phyloP scores from a whole-genome alignment of 2,113 vertebrate genomes.

The Sebastes fasciatus region DNA sequence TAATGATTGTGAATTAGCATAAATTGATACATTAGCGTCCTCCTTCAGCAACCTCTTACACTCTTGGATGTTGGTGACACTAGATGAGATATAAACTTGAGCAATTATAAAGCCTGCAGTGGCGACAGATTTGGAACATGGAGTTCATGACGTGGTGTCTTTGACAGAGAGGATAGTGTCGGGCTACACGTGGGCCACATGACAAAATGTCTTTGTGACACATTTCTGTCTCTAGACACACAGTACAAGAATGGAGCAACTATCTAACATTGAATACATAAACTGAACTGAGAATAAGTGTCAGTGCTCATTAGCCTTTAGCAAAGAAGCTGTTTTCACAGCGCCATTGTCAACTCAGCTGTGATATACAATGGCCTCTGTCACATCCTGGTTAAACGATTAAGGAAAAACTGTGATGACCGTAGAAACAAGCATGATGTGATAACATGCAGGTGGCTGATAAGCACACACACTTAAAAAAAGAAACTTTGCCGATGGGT shows the following conservation, averaged over 20 bases:
- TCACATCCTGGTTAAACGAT: neutral
- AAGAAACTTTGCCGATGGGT: no score
- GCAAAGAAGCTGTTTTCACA: neutral
- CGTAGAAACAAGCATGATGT: neutral
- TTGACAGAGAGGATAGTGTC: no score
- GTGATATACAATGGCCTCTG: neutral
- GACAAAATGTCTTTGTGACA: neutral
- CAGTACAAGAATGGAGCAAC: neutral
- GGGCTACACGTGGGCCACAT: neutral
- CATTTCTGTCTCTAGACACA: neutral
- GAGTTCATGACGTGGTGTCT: no score
- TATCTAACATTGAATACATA: neutral
- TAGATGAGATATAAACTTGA: neutral
- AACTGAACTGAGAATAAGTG: neutral
- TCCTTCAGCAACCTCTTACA: slow-evolving; percentile 26
- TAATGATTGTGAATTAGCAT: slow-evolving; percentile 55
- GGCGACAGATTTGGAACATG: neutral
- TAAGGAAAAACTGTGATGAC: neutral
- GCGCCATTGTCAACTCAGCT: neutral
- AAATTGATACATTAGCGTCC: slow-evolving; percentile 45
- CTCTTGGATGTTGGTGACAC: slow-evolving; percentile 3
- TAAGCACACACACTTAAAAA: no score
- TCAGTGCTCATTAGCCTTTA: neutral
- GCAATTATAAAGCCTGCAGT: neutral
- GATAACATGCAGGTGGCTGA: no score